Evolutionary conservation across 2,113 vertebrate species (phyloP), one percentile per base, ranked within the genome.

Genomic region (Gymnobelideus leadbeateri): DNA sequence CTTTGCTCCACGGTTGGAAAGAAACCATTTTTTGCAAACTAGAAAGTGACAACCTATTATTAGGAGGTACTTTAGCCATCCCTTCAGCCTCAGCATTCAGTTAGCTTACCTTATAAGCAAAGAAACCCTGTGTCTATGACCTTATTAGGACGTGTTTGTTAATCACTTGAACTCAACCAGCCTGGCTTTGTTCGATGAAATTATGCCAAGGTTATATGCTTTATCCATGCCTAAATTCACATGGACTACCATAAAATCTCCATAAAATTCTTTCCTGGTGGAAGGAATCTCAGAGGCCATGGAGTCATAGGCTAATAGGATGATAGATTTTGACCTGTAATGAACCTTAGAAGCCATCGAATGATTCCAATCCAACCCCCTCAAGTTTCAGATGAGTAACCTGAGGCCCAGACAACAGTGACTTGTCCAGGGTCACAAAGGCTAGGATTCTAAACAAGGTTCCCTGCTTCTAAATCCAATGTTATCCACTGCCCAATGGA

Each of bases 1-100:
- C 51, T 84, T 31, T 57, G 61, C 95, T 92, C 84, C 96, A 84
- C 26, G 61, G 95, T 54, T 47, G 91, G 25, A 57, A 94, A 91
- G 51, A 94, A 25, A 4, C 37, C 46, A 89, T 19, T 94, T 19
- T 94, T 43, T 9, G 68, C 68, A 84, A 84, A 84, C n/a, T 43
- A 84, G 37, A 84, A 43, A 84, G n/a, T 21, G 68, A 43, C n/a
- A 43, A 3, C 68, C 37, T 84, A 43, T 43, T 37, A 68, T 68
- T 21, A 84, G 43, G 16, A 43, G 16, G 37, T 84, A 43, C n/a
- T 43, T 84, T n/a, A n/a, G 14, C 16, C 19, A n/a, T 77, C 31
- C 37, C 61, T 77, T 77, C 21, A 43, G 68, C 68, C 68, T 43
- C 37, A 84, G n/a, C 23, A n/a, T 8, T 23, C 68, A 84, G 68